Conservation (phyloP, 1,140 invertebrate species). For the Trichonephila clavipes region DNA sequence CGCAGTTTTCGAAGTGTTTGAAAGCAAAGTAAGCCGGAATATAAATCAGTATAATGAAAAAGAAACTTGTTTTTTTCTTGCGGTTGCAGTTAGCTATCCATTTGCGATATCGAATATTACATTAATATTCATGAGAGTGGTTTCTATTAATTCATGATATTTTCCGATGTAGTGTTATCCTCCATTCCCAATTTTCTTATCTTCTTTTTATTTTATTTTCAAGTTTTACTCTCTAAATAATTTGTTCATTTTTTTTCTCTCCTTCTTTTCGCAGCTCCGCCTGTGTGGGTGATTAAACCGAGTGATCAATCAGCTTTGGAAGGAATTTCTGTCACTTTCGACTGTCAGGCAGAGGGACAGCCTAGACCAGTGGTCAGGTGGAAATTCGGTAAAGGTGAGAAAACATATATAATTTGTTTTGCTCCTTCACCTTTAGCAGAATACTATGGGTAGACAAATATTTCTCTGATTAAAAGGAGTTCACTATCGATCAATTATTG, state of each 20-base stretch:
- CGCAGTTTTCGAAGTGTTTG: neutral
- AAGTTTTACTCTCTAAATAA: neutral
- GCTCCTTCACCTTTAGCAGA: too few species aligned
- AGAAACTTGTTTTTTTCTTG: neutral
- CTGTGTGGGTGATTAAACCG: constrained; percentile 78
- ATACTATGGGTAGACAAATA: too few species aligned
- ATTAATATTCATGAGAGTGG: constrained; percentile 71
- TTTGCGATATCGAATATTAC: constrained; percentile 47
- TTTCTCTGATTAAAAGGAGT: too few species aligned
- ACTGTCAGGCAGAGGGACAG: constrained; percentile 79
- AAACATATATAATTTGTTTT: too few species aligned
- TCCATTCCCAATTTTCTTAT: neutral
- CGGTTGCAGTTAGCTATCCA: constrained; percentile 33
- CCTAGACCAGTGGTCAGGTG: constrained; percentile 79
- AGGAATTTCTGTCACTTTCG: constrained; percentile 77
- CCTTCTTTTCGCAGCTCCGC: constrained; percentile 77
- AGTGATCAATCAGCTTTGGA: constrained; percentile 76
- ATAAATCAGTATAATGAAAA: neutral
- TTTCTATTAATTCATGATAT: constrained; percentile 39
- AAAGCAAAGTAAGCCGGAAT: neutral
- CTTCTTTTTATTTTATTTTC: neutral
- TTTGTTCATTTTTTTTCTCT: neutral
- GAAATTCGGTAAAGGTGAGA: constrained; percentile 78
- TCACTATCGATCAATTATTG: too few species aligned
- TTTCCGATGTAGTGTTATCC: neutral